phyloP scores from a whole-genome alignment of 1,140 invertebrate genomes.

The Magallana angulata region DNA sequence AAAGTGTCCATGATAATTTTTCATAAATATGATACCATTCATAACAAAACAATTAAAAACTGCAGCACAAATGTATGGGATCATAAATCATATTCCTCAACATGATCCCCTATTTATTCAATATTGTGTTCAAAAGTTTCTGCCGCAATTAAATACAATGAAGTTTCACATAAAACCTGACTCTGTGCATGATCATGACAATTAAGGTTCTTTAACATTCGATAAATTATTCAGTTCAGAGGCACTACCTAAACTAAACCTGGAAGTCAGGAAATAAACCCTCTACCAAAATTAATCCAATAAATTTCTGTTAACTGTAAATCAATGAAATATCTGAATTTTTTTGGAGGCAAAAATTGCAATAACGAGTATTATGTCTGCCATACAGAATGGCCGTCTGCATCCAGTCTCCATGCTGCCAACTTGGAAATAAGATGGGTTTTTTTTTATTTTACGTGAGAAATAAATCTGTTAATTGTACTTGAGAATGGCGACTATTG shows the following conservation, averaged over 20 bases:
- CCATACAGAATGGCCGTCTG: neutral
- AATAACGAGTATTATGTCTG: neutral
- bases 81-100: too few relatives aligned
- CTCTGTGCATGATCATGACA: too few relatives aligned
- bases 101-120: too few relatives aligned
- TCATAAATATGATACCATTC: too few relatives aligned
- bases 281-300: neutral
- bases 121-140: too few relatives aligned
- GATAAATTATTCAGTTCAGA: neutral
- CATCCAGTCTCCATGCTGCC: neutral
- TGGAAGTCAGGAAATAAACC: neutral
- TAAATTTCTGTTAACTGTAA: neutral
- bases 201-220: too few relatives aligned
- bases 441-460: neutral
- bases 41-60: too few relatives aligned
- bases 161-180: too few relatives aligned
- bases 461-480: conserved; percentile 5
- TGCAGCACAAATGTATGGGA: too few relatives aligned
- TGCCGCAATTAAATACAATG: too few relatives aligned
- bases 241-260: neutral
- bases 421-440: neutral
- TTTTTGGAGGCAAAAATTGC: neutral
- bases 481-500: neutral
- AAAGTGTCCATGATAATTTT: too few relatives aligned
- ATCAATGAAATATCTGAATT: neutral